Conservation (phyloP, 2,113 vertebrate genomes). For the Sceloporus undulatus region DNA sequence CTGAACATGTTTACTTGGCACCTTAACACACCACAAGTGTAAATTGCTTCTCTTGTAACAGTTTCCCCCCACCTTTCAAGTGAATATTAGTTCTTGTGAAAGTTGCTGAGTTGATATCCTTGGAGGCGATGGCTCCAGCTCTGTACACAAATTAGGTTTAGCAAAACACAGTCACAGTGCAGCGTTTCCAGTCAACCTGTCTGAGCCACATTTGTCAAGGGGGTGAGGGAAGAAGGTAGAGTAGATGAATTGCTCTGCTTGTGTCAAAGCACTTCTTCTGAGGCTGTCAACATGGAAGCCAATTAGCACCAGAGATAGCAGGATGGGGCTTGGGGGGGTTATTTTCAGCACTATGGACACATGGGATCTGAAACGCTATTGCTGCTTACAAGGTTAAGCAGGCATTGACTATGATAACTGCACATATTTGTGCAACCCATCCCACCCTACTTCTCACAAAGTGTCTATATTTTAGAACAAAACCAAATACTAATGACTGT, state of each 20-base stretch:
- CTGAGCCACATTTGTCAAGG: slow-evolving; percentile 1
- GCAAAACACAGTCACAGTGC: background rate
- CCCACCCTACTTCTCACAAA: too few species aligned
- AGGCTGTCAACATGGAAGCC: slow-evolving; percentile 16
- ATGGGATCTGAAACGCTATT: background rate
- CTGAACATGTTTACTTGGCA: slow-evolving; percentile 10
- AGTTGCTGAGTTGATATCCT: slow-evolving; percentile 16
- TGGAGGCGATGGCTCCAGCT: slow-evolving; percentile 1
- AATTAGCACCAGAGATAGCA: slow-evolving; percentile 12
- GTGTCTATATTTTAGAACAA: too few species aligned
- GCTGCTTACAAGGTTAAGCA: background rate
- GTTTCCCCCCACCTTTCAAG: background rate
- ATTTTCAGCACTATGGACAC: background rate
- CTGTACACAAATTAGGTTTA: slow-evolving; percentile 25
- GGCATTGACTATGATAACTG: background rate
- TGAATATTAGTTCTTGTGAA: slow-evolving; percentile 28
- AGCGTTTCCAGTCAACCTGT: background rate
- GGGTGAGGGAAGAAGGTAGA: background rate
- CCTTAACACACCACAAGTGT: background rate
- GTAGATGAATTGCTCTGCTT: slow-evolving; percentile 1
- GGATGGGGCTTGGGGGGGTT: too few species aligned
- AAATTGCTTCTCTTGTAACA: slow-evolving; percentile 26
- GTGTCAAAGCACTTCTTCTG: background rate
- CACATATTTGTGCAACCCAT: too few species aligned
- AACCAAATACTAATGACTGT: too few species aligned